Evolutionary conservation across 1,140 invertebrate genomes (phyloP), one percentile per base, ranked within the genome.

Genomic region (Cydia pomonella): DNA sequence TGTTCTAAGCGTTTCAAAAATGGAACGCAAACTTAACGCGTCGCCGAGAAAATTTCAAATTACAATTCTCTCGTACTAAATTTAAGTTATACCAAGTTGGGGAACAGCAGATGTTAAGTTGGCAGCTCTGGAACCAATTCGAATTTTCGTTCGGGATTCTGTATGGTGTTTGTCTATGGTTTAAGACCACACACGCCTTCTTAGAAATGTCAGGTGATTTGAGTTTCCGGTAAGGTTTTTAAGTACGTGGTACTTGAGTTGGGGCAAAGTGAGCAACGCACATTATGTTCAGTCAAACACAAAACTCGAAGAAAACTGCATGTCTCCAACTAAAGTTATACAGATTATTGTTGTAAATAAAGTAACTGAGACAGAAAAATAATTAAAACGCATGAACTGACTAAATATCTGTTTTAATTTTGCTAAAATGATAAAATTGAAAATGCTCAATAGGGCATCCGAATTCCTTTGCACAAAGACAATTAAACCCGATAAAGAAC

Each of bases 131-230:
- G 64, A 69, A 69, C 64, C 29, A 38, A 69, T 41, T 38, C 4
- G 27, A 41, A 38, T 38, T 38, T 59, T 69, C 33, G 27, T 69
- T 69, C 64, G 64, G 27, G 29, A 69, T 41, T 41, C 64, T 69
- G 29, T 7, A 59, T 59, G 18, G 64, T n/a, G 64, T 69, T 69
- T 69, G 64, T 69, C 64, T 69, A 69, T 33, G 64, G 63, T 33
- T 59, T 23, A 23, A 23, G 53, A 59, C 64, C 64, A 69, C 64
- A 69, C 64, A 38, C 64, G 64, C 64, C 27, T 69, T 69, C 64
- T 69, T 41, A 38, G 64, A 69, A 69, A 69, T 38, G 64, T 69
- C 64, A 69, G 64, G 64, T 69, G 64, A 69, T 38, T 69, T 38
- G 29, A 4, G 64, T 33, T 69, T 29, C 64, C 64, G 64, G 29